Evolutionary conservation across 1,140 invertebrate genomes (phyloP).

Genomic region (Rhagoletis zephyria): DNA sequence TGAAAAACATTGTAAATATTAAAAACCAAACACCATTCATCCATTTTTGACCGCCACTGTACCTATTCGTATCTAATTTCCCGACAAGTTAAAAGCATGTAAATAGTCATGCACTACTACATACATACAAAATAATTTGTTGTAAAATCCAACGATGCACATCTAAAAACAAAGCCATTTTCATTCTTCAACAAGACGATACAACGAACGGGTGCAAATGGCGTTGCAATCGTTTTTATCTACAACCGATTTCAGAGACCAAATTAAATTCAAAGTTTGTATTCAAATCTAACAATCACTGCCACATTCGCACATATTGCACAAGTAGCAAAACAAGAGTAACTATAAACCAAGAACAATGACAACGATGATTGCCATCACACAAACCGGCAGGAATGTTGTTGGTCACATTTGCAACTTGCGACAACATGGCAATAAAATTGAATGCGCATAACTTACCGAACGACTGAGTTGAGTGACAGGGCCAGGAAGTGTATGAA

Average conservation of each 20-base stretch:
- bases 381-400: not conserved
- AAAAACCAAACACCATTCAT: no score
- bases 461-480: slow-evolving; percentile 15
- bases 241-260: not conserved
- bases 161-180: not conserved
- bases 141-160: no score
- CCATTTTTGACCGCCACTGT: no score
- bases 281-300: not conserved
- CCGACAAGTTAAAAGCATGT: no score
- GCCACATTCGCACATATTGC: not conserved
- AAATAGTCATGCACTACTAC: no score
- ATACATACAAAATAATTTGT: no score
- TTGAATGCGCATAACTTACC: slow-evolving; percentile 43
- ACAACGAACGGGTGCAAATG: not conserved
- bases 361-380: slow-evolving; percentile 13
- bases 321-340: not conserved
- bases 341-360: not conserved
- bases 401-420: not conserved
- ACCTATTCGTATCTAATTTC: no score
- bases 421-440: slow-evolving; percentile 38
- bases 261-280: not conserved
- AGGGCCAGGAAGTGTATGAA: not conserved
- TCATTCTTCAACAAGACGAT: not conserved
- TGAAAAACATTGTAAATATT: no score
- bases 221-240: not conserved